Evolutionary conservation across 2,113 vertebrate genomes (phyloP).

Genomic region (Psephotus haematonotus): DNA sequence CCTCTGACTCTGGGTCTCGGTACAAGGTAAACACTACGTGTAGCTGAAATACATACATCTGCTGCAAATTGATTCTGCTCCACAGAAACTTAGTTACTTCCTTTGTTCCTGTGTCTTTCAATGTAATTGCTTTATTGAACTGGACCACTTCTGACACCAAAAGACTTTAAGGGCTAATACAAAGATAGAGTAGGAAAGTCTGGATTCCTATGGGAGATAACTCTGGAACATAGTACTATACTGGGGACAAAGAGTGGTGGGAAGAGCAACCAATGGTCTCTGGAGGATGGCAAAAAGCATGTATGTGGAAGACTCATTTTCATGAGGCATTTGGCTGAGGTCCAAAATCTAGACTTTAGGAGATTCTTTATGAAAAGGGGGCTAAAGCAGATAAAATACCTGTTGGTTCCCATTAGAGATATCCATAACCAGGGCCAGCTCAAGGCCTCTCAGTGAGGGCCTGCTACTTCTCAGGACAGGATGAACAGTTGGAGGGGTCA

Average conservation of each 20-base stretch:
- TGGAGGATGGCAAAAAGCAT: not conserved
- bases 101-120: conserved; percentile 42
- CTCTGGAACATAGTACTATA: not conserved
- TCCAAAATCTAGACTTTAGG: not conserved
- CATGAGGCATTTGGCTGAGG: not conserved
- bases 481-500: not conserved
- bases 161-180: conserved; percentile 31
- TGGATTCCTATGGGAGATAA: conserved; percentile 37
- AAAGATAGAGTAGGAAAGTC: not conserved
- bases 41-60: not conserved
- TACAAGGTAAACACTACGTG: not conserved
- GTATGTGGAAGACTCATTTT: not conserved
- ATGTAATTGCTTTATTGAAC: conserved; percentile 39
- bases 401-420: not conserved
- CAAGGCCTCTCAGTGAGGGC: not conserved
- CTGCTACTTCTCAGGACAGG: not conserved
- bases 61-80: conserved; percentile 7
- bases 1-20: not conserved
- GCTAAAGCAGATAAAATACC: not conserved
- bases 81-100: conserved; percentile 31
- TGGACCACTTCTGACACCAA: not conserved
- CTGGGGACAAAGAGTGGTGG: not conserved
- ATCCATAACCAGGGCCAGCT: not conserved
- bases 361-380: not conserved
- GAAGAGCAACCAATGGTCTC: not conserved